Conservation (phyloP, 1,140 invertebrate genomes). For the Trigoniulus corallinus region DNA sequence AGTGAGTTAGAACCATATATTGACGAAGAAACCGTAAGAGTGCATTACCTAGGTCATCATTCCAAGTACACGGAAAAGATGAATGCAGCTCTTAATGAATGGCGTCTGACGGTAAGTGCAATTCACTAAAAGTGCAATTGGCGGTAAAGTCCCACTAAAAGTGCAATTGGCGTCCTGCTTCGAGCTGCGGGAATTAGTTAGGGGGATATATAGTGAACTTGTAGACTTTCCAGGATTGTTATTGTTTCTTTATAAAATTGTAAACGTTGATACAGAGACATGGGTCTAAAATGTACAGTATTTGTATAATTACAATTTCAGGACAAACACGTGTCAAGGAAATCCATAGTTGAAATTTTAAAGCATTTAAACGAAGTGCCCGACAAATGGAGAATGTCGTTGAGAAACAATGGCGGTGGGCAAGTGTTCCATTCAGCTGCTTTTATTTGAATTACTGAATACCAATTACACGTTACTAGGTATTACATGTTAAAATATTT, state of each 20-base stretch:
- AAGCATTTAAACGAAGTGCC: constrained; percentile 16
- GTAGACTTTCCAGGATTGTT: too few species aligned
- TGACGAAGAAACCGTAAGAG: constrained; percentile 16
- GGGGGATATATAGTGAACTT: too few species aligned
- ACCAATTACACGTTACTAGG: background rate
- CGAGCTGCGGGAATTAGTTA: too few species aligned
- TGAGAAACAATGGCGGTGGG: constrained; percentile 21
- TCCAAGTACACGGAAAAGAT: constrained; percentile 18
- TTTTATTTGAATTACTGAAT: background rate
- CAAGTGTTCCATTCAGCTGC: constrained; percentile 12
- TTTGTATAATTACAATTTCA: too few species aligned
- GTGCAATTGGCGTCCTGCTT: background rate
- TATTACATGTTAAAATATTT: too few species aligned
- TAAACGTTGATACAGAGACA: too few species aligned
- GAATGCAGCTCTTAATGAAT: constrained; percentile 16
- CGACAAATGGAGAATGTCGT: constrained; percentile 11
- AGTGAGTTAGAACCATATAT: constrained; percentile 19
- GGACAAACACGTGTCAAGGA: constrained; percentile 12
- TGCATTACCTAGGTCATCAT: constrained; percentile 20
- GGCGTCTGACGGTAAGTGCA: constrained; percentile 12
- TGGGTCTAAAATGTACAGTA: too few species aligned
- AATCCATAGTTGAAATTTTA: constrained; percentile 18
- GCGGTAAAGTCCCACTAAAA: too few species aligned
- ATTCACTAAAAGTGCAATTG: too few species aligned
- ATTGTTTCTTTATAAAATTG: too few species aligned